Evolutionary conservation across 2,113 vertebrate genomes (phyloP).

Genomic region (Notothenia coriiceps): DNA sequence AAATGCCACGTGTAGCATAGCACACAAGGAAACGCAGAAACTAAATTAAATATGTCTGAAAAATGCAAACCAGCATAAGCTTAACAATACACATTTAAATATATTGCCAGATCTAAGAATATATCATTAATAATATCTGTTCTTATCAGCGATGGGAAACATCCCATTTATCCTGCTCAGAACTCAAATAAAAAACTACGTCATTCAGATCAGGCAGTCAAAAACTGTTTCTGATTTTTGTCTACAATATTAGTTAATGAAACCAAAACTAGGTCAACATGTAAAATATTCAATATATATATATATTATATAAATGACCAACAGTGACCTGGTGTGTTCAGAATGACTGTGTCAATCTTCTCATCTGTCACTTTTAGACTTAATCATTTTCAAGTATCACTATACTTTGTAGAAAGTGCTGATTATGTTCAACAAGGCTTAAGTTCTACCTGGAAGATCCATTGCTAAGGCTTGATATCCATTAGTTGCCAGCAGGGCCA

Average conservation of each 20-base stretch:
- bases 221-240: not conserved
- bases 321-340: not conserved
- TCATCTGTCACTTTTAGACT: not conserved
- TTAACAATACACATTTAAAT: not conserved
- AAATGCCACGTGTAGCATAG: not conserved
- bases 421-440: not conserved
- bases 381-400: no score
- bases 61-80: not conserved
- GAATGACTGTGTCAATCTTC: not conserved
- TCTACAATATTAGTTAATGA: not conserved
- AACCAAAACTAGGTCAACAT: not conserved
- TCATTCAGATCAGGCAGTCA: not conserved
- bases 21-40: not conserved
- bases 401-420: not conserved
- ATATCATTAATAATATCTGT: no score
- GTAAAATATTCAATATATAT: not conserved
- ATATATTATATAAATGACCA: not conserved
- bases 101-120: not conserved
- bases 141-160: not conserved
- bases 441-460: slow-evolving; percentile 91
- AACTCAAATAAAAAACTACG: not conserved
- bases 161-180: not conserved
- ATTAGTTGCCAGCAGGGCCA: slow-evolving; percentile 88
- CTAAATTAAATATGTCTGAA: not conserved
- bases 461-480: slow-evolving; percentile 92